Conservation (phyloP, 1,140 invertebrate genomes). For the Atta cephalotes region DNA sequence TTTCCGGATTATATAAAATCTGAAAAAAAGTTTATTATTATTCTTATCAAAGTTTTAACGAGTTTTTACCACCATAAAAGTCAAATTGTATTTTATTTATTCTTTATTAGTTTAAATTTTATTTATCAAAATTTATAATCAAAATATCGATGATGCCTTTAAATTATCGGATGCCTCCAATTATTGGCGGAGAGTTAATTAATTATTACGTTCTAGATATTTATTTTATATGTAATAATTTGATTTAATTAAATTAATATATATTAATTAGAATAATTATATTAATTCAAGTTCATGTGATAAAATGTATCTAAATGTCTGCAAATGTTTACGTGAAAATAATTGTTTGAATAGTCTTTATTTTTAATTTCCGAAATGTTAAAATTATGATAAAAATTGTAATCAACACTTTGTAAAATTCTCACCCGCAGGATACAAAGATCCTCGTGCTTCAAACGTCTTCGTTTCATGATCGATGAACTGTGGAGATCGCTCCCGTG, state of each 20-base stretch:
- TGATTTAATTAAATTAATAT: not conserved
- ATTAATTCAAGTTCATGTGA: not conserved
- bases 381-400: not conserved
- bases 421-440: slow-evolving; percentile 27
- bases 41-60: no score
- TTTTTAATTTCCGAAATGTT: not conserved
- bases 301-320: not conserved
- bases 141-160: no score
- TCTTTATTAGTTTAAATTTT: no score
- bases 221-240: not conserved
- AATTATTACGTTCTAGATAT: not conserved
- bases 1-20: no score
- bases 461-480: slow-evolving; percentile 40
- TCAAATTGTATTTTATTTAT: no score
- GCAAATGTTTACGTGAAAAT: not conserved
- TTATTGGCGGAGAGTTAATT: not conserved
- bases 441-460: slow-evolving; percentile 39
- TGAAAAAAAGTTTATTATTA: no score
- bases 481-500: slow-evolving; percentile 4
- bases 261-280: slow-evolving; percentile 3
- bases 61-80: no score
- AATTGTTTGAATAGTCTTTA: not conserved
- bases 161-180: no score
- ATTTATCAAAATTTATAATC: no score
- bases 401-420: slow-evolving; percentile 3